A percentile compares a stretch with the other conserved stretches of the same genome.
These are phyloP conservation scores for Calliphora vomitoria DNA, from an alignment of 2,888 invertebrate genomes.

Conservation along the genomic window DNA sequence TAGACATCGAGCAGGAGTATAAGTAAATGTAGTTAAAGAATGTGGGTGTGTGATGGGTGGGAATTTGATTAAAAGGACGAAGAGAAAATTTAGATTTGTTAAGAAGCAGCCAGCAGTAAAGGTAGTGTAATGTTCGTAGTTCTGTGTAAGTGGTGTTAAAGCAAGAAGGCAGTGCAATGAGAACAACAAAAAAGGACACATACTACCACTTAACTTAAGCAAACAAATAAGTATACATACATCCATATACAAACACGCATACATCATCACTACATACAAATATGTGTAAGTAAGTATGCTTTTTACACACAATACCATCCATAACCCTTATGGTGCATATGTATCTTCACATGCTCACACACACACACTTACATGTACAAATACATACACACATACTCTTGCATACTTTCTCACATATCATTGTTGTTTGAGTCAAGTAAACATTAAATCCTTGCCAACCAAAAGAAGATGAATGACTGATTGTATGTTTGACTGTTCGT, in stretches of 20 bases:
- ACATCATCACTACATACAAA: background rate
- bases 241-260: slow-evolving; percentile 1
- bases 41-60: background rate
- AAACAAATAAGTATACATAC: slow-evolving; percentile 17
- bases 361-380: background rate
- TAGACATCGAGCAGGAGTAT: background rate
- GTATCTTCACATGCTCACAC: background rate
- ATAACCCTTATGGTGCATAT: slow-evolving; percentile 4
- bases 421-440: slow-evolving; percentile 66
- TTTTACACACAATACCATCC: slow-evolving; percentile 2
- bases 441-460: slow-evolving; percentile 68
- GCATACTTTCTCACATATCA: slow-evolving; percentile 22
- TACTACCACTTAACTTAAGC: slow-evolving; percentile 36
- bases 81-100: slow-evolving; percentile 31
- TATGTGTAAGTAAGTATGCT: background rate
- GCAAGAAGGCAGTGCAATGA: slow-evolving; percentile 25
- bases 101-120: slow-evolving; percentile 28
- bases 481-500: slow-evolving; percentile 23
- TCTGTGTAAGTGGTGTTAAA: background rate
- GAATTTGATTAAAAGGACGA: background rate
- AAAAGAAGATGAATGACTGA: slow-evolving; percentile 70
- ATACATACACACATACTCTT: background rate
- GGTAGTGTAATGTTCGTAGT: slow-evolving; percentile 19
- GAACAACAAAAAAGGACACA: slow-evolving; percentile 35
- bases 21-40: slow-evolving; percentile 9